A percentile compares a stretch with the other conserved stretches of the same genome.
Conservation (phyloP, 2,797 vertebrate genomes). For the Mastacembelus armatus region DNA sequence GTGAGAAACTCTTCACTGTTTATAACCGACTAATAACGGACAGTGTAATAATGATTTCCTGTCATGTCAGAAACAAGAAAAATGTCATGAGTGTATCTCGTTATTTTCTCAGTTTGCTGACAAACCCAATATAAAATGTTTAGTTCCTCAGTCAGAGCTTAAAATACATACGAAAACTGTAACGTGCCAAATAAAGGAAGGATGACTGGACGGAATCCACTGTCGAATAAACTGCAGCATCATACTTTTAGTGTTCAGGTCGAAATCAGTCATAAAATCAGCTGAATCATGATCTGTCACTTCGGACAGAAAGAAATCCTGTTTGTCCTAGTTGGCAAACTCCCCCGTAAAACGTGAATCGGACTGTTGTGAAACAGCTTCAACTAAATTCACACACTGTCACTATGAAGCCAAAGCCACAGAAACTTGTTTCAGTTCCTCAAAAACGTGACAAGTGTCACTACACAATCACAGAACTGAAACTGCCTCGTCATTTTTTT, state of each 20-base stretch:
- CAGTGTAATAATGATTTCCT: no score
- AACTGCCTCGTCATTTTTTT: constrained; percentile 5
- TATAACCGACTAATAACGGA: no score
- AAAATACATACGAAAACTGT: background rate
- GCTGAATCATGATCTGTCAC: background rate
- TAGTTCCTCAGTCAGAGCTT: no score
- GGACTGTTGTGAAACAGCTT: background rate
- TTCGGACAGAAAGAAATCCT: background rate
- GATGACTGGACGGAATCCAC: background rate
- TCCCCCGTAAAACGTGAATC: background rate
- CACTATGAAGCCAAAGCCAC: background rate
- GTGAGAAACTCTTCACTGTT: no score
- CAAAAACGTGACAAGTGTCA: background rate
- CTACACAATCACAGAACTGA: constrained; percentile 15
- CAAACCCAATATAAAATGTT: no score
- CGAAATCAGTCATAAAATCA: background rate
- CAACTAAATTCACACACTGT: background rate
- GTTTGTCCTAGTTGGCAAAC: constrained; percentile 4
- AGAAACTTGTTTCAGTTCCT: constrained; percentile 30
- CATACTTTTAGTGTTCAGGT: background rate
- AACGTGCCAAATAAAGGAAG: no score
- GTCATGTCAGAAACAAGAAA: no score
- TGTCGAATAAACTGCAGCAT: background rate
- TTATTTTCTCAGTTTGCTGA: no score
- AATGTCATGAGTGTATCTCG: no score